phyloP scores from a whole-genome alignment of 2,888 invertebrate species.

The Magallana nippona region DNA sequence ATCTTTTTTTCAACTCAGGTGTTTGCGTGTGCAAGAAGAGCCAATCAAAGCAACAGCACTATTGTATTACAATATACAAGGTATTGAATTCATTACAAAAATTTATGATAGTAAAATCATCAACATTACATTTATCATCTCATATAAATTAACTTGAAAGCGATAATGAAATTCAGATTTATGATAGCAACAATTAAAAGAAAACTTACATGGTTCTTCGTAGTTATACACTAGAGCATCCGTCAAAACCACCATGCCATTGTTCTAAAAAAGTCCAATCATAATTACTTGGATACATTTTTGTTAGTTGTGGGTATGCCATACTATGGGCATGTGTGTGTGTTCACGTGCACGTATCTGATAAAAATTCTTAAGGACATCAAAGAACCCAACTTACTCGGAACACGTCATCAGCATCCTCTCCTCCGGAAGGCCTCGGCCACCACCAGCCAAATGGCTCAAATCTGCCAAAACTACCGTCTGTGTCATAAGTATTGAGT shows the following conservation, averaged over 20 bases:
- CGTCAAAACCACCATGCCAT: slow-evolving; percentile 61
- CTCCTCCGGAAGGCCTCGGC: slow-evolving; percentile 59
- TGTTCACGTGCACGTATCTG: neutral
- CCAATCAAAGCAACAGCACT: too few relatives aligned
- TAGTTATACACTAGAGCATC: slow-evolving; percentile 63
- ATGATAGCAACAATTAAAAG: neutral
- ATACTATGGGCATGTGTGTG: too few relatives aligned
- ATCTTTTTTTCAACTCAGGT: too few relatives aligned
- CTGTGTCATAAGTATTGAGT: slow-evolving; percentile 57
- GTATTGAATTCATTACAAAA: too few relatives aligned
- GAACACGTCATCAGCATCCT: slow-evolving; percentile 59
- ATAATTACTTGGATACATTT: too few relatives aligned
- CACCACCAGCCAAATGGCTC: slow-evolving; percentile 54
- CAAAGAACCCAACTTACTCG: slow-evolving; percentile 52
- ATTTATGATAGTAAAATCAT: too few relatives aligned
- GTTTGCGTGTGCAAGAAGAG: too few relatives aligned
- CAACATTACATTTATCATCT: too few relatives aligned
- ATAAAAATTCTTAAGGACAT: neutral
- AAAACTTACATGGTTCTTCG: slow-evolving; percentile 59
- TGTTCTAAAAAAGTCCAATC: slow-evolving; percentile 55
- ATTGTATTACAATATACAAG: too few relatives aligned
- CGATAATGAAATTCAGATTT: neutral
- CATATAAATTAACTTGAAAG: too few relatives aligned
- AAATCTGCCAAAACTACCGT: slow-evolving; percentile 19
- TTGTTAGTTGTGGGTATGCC: too few relatives aligned